phyloP scores from a whole-genome alignment of 2,113 vertebrate genomes.

The Zingel zingel region DNA sequence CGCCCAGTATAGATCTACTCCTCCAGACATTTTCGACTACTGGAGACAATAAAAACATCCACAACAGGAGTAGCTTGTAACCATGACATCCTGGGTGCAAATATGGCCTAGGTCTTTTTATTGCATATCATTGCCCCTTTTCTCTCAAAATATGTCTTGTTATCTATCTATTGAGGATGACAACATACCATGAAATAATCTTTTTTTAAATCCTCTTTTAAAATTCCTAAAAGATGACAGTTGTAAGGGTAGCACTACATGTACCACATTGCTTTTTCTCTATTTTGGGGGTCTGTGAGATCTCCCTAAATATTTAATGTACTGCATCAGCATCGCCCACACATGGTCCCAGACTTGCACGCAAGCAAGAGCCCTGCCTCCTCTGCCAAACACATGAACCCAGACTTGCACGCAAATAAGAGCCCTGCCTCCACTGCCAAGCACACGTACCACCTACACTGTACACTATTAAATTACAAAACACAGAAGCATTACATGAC shows the following conservation, averaged over 20 bases:
- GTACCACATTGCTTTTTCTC: slow-evolving; percentile 64
- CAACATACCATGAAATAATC: slow-evolving; percentile 14
- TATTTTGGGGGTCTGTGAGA: slow-evolving; percentile 79
- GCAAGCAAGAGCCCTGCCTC: slow-evolving; percentile 77
- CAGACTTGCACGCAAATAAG: slow-evolving; percentile 81
- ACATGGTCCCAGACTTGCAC: slow-evolving; percentile 81
- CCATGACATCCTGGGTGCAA: background rate
- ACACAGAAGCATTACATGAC: slow-evolving; percentile 67
- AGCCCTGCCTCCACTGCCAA: slow-evolving; percentile 77
- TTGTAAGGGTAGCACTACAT: slow-evolving; percentile 47
- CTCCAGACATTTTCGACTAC: slow-evolving; percentile 8
- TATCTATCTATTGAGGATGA: slow-evolving; percentile 8
- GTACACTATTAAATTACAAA: slow-evolving; percentile 72
- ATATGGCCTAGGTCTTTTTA: slow-evolving; percentile 2
- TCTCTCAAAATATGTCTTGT: background rate
- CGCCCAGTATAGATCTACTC: slow-evolving; percentile 12
- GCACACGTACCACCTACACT: slow-evolving; percentile 76
- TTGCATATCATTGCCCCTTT: background rate
- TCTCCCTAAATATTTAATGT: slow-evolving; percentile 86
- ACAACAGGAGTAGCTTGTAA: background rate
- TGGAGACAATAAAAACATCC: slow-evolving; percentile 32
- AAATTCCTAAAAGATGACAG: slow-evolving; percentile 19
- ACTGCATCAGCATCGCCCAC: slow-evolving; percentile 84
- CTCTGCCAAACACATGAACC: slow-evolving; percentile 73
- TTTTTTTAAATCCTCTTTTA: slow-evolving; percentile 22